Evolutionary conservation across 53 echinoderm and acorn worm genomes (phyloP), one percentile per base, ranked within the genome.

Genomic region (Temnopleurus reevesii): DNA sequence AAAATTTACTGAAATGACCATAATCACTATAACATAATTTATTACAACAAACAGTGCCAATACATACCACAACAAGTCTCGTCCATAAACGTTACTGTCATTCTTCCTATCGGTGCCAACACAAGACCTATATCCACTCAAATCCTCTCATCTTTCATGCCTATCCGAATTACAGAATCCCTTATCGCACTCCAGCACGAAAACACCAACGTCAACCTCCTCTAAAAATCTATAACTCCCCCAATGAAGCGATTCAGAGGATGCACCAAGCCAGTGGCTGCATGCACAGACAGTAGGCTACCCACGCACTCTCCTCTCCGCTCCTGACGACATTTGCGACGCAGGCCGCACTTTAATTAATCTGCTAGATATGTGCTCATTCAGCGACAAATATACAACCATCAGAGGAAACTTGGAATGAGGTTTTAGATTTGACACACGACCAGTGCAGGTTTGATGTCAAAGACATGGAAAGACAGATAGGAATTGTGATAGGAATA

Each of bases 11-110:
- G n/a, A n/a, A n/a, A n/a, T n/a, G n/a, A n/a, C n/a, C n/a, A n/a
- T n/a, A n/a, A n/a, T n/a, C n/a, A n/a, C n/a, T n/a, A n/a, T n/a
- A n/a, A n/a, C n/a, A n/a, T n/a, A n/a, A n/a, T n/a, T n/a, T n/a
- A n/a, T n/a, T n/a, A n/a, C n/a, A n/a, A n/a, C n/a, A n/a, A n/a
- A n/a, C n/a, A n/a, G n/a, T 51, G 15, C 53, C 10, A 9, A 45
- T 34, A 83, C 83, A 26, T 83, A 83, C 83, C 83, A 56, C 55
- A 55, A 36, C 83, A 83, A 29, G 55, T 55, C 36, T 35, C 31
- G 54, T 83, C 83, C 83, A 83, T 83, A 55, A 47, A 83, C 83
- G 83, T 54, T 83, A 83, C 83, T 83, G 83, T 83, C 83, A 83
- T 83, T 83, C 53, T 83, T 24, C 28, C 79, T 79, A 28, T 79